phyloP scores from a whole-genome alignment of 2,888 invertebrate species.

The Lasiommata megera region DNA sequence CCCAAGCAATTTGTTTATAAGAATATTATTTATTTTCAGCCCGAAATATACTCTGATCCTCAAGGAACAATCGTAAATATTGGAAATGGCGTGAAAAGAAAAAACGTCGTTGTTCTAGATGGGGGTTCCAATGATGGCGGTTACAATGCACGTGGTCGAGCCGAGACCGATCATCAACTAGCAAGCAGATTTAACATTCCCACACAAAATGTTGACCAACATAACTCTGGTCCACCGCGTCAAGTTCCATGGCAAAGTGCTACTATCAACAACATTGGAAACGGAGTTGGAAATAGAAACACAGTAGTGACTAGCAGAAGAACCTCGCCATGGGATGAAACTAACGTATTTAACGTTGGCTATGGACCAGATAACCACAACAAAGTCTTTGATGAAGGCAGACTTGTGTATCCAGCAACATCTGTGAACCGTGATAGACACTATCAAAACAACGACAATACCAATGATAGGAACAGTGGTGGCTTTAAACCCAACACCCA shows the following conservation, averaged over 20 bases:
- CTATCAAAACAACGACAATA: background rate
- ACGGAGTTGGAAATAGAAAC: conserved; percentile 15
- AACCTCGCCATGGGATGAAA: background rate
- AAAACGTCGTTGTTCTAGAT: conserved; percentile 13
- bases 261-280: conserved; percentile 14
- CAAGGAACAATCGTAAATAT: background rate
- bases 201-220: background rate
- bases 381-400: background rate
- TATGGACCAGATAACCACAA: background rate
- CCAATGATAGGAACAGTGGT: background rate
- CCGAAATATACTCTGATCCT: background rate
- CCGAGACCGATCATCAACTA: background rate
- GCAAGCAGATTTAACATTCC: background rate
- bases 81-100: conserved; percentile 19
- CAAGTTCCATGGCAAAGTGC: background rate
- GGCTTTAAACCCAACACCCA: conserved; percentile 12
- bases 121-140: background rate
- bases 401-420: background rate
- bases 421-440: background rate
- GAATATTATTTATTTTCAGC: conserved; percentile 3
- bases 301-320: background rate
- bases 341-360: background rate
- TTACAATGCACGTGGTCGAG: background rate
- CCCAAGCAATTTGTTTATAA: no score
- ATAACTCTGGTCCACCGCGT: background rate